These are phyloP conservation scores for Phylloscopus whistleri DNA, from an alignment of 2,113 vertebrate genomes.

Conservation along the genomic window DNA sequence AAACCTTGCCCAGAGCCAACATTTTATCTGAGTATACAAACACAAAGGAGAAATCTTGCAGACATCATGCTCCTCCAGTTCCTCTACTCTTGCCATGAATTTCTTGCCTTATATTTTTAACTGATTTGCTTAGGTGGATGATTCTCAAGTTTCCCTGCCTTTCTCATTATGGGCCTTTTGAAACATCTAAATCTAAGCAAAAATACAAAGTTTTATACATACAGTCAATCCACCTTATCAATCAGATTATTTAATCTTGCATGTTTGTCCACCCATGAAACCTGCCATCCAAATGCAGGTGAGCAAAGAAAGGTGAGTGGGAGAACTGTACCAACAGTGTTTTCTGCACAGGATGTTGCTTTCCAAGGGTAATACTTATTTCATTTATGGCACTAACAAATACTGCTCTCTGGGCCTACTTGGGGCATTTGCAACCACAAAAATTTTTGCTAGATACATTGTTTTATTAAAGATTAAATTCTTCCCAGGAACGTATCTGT, in stretches of 20 bases:
- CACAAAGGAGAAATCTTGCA: background rate
- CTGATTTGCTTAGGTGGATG: background rate
- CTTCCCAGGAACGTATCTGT: background rate
- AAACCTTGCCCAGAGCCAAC: rapidly evolving
- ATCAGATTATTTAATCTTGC: background rate
- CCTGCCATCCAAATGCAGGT: background rate
- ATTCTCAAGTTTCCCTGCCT: background rate
- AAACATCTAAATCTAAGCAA: background rate
- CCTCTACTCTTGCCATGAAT: background rate
- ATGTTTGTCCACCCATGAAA: background rate
- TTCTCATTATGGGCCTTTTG: background rate
- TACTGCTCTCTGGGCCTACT: background rate
- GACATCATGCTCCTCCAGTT: background rate
- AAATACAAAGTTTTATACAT: background rate
- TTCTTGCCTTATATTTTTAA: background rate
- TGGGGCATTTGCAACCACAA: background rate
- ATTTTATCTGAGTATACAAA: background rate
- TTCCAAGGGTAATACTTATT: background rate
- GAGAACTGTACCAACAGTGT: background rate
- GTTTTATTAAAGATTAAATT: background rate
- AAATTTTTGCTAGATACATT: background rate
- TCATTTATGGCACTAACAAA: background rate
- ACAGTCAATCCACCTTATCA: background rate
- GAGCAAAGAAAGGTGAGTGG: background rate
- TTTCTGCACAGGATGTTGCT: background rate